phyloP scores from a whole-genome alignment of 2,888 invertebrate species.

The Trisateles emortualis region DNA sequence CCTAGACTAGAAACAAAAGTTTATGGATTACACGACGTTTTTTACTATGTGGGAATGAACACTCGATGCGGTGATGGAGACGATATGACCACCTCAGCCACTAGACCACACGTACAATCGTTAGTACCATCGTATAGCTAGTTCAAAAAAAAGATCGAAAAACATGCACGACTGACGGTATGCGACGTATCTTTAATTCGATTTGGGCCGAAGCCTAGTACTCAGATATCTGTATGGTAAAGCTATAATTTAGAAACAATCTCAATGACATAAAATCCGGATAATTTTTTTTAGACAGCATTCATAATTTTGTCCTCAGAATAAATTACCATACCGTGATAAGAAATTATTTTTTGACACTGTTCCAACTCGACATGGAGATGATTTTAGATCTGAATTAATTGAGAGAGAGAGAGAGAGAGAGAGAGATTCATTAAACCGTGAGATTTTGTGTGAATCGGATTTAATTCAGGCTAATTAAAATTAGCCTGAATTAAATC shows the following conservation, averaged over 20 bases:
- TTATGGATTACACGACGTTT: too few relatives aligned
- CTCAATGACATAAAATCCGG: constrained; percentile 16
- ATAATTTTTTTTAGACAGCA: constrained; percentile 23
- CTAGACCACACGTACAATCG: too few relatives aligned
- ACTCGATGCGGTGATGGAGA: too few relatives aligned
- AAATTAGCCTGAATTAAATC: background rate
- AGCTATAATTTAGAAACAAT: constrained; percentile 5
- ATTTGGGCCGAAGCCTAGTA: too few relatives aligned
- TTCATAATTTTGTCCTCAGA: constrained; percentile 36
- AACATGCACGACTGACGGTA: too few relatives aligned
- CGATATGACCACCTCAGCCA: too few relatives aligned
- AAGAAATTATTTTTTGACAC: constrained; percentile 39
- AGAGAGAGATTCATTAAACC: constrained; percentile 12
- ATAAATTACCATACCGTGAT: constrained; percentile 39
- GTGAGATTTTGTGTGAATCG: constrained; percentile 11
- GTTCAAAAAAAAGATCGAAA: too few relatives aligned
- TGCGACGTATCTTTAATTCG: too few relatives aligned
- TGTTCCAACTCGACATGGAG: constrained; percentile 16
- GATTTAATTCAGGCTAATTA: constrained; percentile 10
- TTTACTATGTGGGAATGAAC: too few relatives aligned
- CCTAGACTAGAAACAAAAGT: too few relatives aligned
- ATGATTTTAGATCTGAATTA: constrained; percentile 18
- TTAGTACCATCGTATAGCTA: too few relatives aligned
- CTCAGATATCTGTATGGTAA: background rate
- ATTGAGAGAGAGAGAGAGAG: too few relatives aligned